Evolutionary conservation across 2,888 invertebrate species (phyloP), one percentile per base, ranked within the genome.

Genomic region (Epirrhoe tristata): DNA sequence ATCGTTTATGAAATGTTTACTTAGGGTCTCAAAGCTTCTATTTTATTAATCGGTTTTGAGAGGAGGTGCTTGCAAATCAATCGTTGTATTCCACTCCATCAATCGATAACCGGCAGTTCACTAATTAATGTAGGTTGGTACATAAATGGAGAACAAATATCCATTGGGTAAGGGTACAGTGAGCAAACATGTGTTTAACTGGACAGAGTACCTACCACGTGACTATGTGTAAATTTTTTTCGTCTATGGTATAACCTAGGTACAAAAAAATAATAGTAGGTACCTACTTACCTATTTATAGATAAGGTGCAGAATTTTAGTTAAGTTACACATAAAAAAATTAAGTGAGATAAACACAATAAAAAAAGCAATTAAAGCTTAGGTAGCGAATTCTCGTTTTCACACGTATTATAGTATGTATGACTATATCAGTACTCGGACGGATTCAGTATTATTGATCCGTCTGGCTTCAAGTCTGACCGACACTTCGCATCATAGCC

Each of bases 81-180:
- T 77, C 70, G 63, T 79, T 74, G 70, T 73, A 77, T 78, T 78
- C 72, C 73, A 68, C 73, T 77, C 72, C 77, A 78, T 81, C 75
- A 80, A 78, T 77, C 77, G 77, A n/a, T 52, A 52, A 32, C 31
- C 52, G 52, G n/a, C 51, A 5, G 31, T 52, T 31, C 52, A 52
- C 31, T 52, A 52, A 52, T 52, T 52, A 52, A 31, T 50, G 50
- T 50, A 17, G 16, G 50, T 50, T 7, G 16, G 6, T 50, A 36
- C 46, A n/a, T 46, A 46, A 24, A 51, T 52, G 31, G 31, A 52
- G n/a, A 51, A 51, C 16, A 51, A 51, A 51, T 50, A 50, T 51
- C 17, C 50, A 17, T 17, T 51, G 17, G 50, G 50, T 12, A 1
- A 43, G 39, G 39, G 39, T 12, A 24, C 17, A 51, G 50, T 50